Conservation (phyloP, 2,888 invertebrate species). For the Achlya flavicornis region DNA sequence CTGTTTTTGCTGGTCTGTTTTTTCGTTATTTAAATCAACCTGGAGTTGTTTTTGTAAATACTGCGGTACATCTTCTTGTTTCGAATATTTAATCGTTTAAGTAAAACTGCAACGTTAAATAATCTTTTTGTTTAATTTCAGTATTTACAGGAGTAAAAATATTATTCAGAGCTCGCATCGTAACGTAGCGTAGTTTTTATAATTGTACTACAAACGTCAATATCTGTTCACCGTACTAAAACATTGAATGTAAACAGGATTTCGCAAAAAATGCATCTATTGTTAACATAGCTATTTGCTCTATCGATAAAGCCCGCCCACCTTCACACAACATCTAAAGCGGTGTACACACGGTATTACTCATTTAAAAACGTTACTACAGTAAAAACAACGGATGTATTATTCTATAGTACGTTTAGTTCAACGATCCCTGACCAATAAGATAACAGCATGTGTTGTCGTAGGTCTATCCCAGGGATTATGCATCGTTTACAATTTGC, state of each 20-base stretch:
- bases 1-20: constrained; percentile 1
- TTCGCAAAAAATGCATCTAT: constrained; percentile 19
- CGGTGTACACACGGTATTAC: constrained; percentile 10
- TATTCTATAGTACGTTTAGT: constrained; percentile 25
- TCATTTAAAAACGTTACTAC: constrained; percentile 18
- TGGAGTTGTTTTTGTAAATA: constrained; percentile 1
- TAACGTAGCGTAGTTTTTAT: not conserved
- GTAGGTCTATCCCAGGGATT: constrained; percentile 45
- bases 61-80: constrained; percentile 7
- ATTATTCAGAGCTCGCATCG: constrained; percentile 2
- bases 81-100: constrained; percentile 2
- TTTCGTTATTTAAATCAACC: constrained; percentile 8
- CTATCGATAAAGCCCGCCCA: constrained; percentile 27
- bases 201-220: not conserved
- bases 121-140: constrained; percentile 2
- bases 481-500: constrained; percentile 40
- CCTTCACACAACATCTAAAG: constrained; percentile 22
- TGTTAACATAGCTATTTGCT: constrained; percentile 29
- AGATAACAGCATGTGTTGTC: constrained; percentile 45
- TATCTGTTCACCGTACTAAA: constrained; percentile 4
- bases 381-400: constrained; percentile 22
- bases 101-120: constrained; percentile 2
- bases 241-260: not conserved
- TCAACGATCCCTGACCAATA: constrained; percentile 37
- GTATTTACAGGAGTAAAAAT: not conserved